Evolutionary conservation across 2,113 vertebrate genomes (phyloP).

Genomic region (Lipophrys pholis): DNA sequence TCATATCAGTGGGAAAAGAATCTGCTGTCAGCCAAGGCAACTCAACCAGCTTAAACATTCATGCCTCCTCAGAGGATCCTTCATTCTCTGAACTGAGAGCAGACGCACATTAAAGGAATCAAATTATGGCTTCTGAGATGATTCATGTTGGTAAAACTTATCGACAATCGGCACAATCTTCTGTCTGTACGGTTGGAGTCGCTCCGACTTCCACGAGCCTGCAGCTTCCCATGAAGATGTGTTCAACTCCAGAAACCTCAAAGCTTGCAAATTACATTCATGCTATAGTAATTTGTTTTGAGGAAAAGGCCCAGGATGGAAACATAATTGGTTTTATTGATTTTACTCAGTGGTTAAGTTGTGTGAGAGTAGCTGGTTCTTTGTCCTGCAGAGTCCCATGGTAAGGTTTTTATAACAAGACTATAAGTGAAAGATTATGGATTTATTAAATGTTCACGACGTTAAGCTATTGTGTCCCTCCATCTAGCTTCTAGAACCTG

Average conservation of each 20-base stretch:
- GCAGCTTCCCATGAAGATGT: no score
- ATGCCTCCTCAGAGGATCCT: slow-evolving; percentile 6
- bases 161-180: slow-evolving; percentile 11
- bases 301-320: not conserved
- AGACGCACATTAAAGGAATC: slow-evolving; percentile 13
- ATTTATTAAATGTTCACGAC: not conserved
- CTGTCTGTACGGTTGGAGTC: not conserved
- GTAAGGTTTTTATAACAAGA: not conserved
- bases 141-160: slow-evolving; percentile 11
- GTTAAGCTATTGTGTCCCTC: not conserved
- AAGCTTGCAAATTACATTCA: not conserved
- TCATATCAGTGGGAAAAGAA: not conserved
- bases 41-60: slow-evolving; percentile 14
- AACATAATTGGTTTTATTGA: not conserved
- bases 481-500: no score
- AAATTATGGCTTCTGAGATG: slow-evolving; percentile 9
- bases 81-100: not conserved
- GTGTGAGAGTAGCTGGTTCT: not conserved
- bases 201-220: not conserved
- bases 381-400: not conserved
- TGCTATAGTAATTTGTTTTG: not conserved
- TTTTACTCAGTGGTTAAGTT: not conserved
- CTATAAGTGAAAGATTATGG: not conserved
- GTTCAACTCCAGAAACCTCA: not conserved
- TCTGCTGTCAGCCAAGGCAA: not conserved